Base-by-base conservation (phyloP, 2,113 vertebrate species). In the Megaleporinus macrocephalus region DNA sequence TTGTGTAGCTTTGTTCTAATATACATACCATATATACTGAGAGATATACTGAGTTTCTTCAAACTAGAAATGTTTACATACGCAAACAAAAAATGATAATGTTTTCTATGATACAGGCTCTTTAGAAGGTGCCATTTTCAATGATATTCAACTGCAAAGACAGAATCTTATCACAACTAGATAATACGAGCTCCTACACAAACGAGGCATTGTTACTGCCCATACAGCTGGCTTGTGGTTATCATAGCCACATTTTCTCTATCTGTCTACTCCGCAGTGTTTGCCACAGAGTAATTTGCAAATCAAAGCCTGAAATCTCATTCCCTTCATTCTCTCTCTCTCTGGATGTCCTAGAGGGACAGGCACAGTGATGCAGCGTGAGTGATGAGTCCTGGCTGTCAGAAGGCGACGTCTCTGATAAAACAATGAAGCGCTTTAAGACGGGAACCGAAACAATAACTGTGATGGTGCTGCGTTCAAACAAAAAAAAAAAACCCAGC, bases 301-400 rank as follows among this genome's bases (percentile, higher is more conserved):
- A 66, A 66, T 81, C 61, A 73, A 30, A 22, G 14, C 11, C 18
- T 22, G 33, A 22, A 44, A 7, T 57, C n/a, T 41, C 30, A 12
- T 0, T 49, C 36, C 18, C 36, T 24, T 41, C 20, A 11, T 15
- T 20, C 74, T 68, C 29, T 30, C 84, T 66, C 68, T 53, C 18
- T 57, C 85, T 89, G 66, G 78, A 85, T 83, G 85, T 73, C 76
- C 80, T 88, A 47, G 71, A 84, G 91, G 85, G 89, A 89, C 87
- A 89, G 89, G 85, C 88, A 88, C 86, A 63, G 76, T 86, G 86
- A 88, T 79, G 78, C 65, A 72, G 49, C 16, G 79, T 81, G 87
- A 88, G 86, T 82, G 87, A 90, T 90, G 91, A 82, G 87, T 89
- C 76, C 44, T 91, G 89, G 88, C 88, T 82, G 84, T 82, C 83